These are phyloP conservation scores for Patella caerulea DNA, from an alignment of 2,888 invertebrate species.

Conservation along the genomic window DNA sequence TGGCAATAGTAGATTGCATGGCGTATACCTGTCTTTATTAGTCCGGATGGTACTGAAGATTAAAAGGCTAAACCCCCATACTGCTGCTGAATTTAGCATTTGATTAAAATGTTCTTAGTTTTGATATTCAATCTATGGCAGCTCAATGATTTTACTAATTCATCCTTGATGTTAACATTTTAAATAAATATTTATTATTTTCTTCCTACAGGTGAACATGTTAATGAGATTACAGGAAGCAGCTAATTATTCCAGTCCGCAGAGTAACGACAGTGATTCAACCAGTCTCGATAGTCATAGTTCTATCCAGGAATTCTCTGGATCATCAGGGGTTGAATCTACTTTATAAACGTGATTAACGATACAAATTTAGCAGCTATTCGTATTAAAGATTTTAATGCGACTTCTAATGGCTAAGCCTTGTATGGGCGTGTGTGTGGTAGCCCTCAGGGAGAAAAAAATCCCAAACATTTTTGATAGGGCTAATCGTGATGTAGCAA, in stretches of 20 bases:
- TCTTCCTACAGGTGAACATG: conserved; percentile 85
- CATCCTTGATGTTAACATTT: background rate
- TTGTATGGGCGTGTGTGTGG: too few relatives aligned
- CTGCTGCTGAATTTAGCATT: background rate
- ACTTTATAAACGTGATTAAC: conserved; percentile 23
- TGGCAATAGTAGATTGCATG: too few relatives aligned
- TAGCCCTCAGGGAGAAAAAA: too few relatives aligned
- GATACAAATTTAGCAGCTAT: background rate
- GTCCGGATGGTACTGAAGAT: too few relatives aligned
- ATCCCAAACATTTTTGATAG: too few relatives aligned
- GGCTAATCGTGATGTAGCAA: too few relatives aligned
- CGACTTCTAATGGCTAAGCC: too few relatives aligned
- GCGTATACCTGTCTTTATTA: too few relatives aligned
- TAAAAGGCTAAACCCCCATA: too few relatives aligned
- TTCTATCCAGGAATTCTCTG: conserved; percentile 51
- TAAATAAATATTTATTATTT: conserved; percentile 10
- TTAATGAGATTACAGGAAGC: conserved; percentile 95
- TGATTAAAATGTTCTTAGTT: background rate
- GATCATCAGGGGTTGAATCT: conserved; percentile 48
- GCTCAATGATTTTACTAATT: background rate
- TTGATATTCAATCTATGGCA: too few relatives aligned
- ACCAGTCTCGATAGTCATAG: conserved; percentile 77
- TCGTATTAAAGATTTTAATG: too few relatives aligned
- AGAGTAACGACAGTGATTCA: conserved; percentile 92
- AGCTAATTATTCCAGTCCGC: conserved; percentile 78